Base-by-base conservation (phyloP, 2,797 vertebrate species). In the Lepidocolaptes lacrymiger region DNA sequence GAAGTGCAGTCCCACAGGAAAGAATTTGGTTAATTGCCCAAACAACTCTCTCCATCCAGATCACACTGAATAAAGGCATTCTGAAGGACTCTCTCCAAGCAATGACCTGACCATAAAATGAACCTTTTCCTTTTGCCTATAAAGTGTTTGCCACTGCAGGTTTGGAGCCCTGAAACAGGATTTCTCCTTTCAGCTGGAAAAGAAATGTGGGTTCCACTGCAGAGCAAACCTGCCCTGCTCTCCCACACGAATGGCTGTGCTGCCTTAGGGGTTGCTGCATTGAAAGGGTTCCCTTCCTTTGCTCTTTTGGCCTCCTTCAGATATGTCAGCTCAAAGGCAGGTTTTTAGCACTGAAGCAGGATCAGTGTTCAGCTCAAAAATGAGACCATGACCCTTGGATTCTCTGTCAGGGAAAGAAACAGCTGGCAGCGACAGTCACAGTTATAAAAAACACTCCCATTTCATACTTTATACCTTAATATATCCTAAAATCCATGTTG, bases 101-200 rank as follows among this genome's bases (percentile, higher is more conserved):
- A 14, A 51, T 8, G 21, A 51, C 19, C 9, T 7, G 10, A 37
- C 34, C 54, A 6, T 2, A 1, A 4, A 46, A 10, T 3, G n/a
- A 86, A 37, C 4, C 4, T 24, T 52, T 63, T 20, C 36, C 9
- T 4, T 37, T 55, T 74, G 48, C 19, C 68, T 8, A 4, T 2
- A 1, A 55, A 86, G 24, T 9, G n/a, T 61, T 83, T 64, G 15
- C 39, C 36, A 30, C 8, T 59, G 27, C 26, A 55, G 67, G 10
- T 52, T 52, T 12, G 11, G 7, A 69, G 41, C 27, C 66, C 20
- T 56, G 22, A 63, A 87, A 72, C 22, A 24, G 20, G 22, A 64
- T 34, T 55, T 55, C 58, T 74, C 30, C 46, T n/a, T 74, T 34
- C 1, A 76, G 16, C 30, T 87, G 39, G 26, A n/a, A 77, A 78